These are phyloP conservation scores for Tinea pellionella DNA, from an alignment of 2,888 invertebrate species.

Conservation along the genomic window DNA sequence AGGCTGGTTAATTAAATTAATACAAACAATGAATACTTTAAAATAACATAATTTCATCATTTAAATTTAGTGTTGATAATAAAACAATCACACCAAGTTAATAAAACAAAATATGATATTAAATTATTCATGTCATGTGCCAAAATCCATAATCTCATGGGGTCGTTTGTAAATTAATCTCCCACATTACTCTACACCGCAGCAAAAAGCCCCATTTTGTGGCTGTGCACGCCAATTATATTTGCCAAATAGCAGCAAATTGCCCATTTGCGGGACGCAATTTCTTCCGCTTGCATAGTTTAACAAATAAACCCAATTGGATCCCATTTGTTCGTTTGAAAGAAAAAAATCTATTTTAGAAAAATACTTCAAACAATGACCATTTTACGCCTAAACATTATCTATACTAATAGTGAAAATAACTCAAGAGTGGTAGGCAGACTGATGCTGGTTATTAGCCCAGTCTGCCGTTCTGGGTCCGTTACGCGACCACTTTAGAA, in stretches of 20 bases:
- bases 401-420: too few species aligned
- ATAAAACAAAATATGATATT: neutral
- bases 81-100: too few species aligned
- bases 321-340: neutral
- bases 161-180: conserved; percentile 46
- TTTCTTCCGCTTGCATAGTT: conserved; percentile 33
- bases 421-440: too few species aligned
- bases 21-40: too few species aligned
- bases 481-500: too few species aligned
- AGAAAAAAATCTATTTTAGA: neutral
- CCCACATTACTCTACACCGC: conserved; percentile 33
- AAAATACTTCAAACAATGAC: neutral
- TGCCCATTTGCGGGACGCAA: conserved; percentile 45
- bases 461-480: too few species aligned
- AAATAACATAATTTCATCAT: too few species aligned
- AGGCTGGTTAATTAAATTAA: too few species aligned
- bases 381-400: too few species aligned
- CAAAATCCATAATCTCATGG: conserved; percentile 52
- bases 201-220: conserved; percentile 43
- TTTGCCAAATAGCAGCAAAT: conserved; percentile 52
- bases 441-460: too few species aligned
- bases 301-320: conserved; percentile 13
- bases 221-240: conserved; percentile 38
- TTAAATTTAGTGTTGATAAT: too few species aligned
- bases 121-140: conserved; percentile 23